These are phyloP conservation scores for Bursaphelenchus okinawaensis DNA, from an alignment of 2,888 invertebrate genomes.

Conservation along the genomic window DNA sequence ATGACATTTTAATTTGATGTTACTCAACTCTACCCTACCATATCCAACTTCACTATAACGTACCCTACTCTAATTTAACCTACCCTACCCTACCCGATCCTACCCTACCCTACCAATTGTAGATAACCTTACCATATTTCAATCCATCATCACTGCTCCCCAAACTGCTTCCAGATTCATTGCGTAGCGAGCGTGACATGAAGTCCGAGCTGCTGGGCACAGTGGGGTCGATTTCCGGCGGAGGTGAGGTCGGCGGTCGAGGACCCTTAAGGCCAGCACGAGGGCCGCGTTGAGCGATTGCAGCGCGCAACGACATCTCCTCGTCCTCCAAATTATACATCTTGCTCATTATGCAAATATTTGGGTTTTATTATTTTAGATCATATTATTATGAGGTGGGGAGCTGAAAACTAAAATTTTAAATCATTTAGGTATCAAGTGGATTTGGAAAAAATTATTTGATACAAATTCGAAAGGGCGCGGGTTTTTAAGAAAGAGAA, in stretches of 20 bases:
- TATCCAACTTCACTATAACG: too few relatives aligned
- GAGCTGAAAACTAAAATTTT: too few relatives aligned
- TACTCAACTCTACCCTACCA: too few relatives aligned
- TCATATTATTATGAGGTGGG: too few relatives aligned
- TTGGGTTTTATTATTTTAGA: too few relatives aligned
- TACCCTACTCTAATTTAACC: too few relatives aligned
- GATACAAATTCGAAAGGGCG: neutral
- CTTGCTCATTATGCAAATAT: neutral
- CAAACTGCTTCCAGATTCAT: neutral
- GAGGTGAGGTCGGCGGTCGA: conserved; percentile 22
- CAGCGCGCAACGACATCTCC: conserved; percentile 15
- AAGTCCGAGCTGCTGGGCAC: conserved; percentile 1
- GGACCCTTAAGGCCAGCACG: conserved; percentile 6
- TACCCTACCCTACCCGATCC: too few relatives aligned
- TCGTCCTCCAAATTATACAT: conserved; percentile 14
- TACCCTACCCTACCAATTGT: too few relatives aligned
- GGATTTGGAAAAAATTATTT: neutral
- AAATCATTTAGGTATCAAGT: too few relatives aligned
- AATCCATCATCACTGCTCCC: conserved; percentile 4
- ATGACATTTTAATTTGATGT: too few relatives aligned
- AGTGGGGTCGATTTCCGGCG: conserved; percentile 13
- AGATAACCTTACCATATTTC: neutral
- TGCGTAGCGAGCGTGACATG: neutral
- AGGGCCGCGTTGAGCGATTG: conserved; percentile 18
- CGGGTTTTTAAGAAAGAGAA: too few relatives aligned